Percentiles rank a stretch among this genome's conserved stretches.
These are phyloP conservation scores for Drosophila ohnishii DNA, from an alignment of 1,140 invertebrate genomes.

Conservation along the genomic window DNA sequence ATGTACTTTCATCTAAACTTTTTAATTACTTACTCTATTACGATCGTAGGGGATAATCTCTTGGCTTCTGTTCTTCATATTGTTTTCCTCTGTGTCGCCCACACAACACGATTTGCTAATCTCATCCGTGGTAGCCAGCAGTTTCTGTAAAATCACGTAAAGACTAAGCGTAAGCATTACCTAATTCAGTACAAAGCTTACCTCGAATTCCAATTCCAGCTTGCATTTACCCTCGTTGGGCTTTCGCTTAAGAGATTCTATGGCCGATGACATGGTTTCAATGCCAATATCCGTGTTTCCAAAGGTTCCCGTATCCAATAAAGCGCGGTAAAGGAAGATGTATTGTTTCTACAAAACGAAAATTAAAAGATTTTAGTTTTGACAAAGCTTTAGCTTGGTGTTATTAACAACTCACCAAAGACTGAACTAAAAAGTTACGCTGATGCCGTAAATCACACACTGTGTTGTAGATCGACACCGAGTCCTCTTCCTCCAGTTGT, in stretches of 20 bases:
- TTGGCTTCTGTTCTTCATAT: conserved; percentile 93
- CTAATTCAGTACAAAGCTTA: conserved; percentile 70
- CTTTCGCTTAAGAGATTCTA: conserved; percentile 88
- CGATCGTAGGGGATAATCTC: conserved; percentile 95
- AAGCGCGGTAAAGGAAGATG: conserved; percentile 97
- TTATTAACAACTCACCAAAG: conserved; percentile 86
- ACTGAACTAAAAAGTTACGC: conserved; percentile 96
- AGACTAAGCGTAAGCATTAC: background rate
- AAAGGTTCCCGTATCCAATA: conserved; percentile 96
- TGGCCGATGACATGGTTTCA: conserved; percentile 87
- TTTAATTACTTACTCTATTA: conserved; percentile 89
- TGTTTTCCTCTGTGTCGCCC: conserved; percentile 92
- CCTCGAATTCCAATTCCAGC: conserved; percentile 94
- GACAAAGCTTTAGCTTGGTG: no score
- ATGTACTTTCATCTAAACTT: background rate
- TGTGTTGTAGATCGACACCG: conserved; percentile 94
- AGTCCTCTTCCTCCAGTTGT: conserved; percentile 90
- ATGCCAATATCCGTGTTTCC: conserved; percentile 95
- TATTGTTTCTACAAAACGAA: conserved; percentile 93
- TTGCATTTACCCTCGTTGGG: conserved; percentile 86
- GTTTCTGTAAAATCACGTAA: conserved; percentile 85
- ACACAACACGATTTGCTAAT: conserved; percentile 91
- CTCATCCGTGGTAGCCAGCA: conserved; percentile 90
- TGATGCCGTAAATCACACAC: conserved; percentile 94
- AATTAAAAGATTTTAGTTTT: background rate